Percentiles rank a stretch among this genome's conserved stretches.
Evolutionary conservation across 2,888 invertebrate genomes (phyloP).

Genomic region (Plagiodera versicolora): DNA sequence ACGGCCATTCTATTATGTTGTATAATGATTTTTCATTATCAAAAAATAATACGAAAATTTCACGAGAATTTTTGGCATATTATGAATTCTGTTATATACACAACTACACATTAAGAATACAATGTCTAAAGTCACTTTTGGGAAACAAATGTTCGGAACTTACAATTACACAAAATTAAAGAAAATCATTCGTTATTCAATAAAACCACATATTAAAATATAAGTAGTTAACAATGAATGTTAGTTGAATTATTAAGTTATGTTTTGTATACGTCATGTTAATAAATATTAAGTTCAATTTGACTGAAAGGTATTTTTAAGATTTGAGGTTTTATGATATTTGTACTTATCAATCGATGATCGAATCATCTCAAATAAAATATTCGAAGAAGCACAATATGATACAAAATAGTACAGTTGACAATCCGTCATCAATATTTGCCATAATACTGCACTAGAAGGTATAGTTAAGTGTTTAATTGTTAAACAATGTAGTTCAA

Average conservation of each 20-base stretch:
- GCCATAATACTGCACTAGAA: constrained; percentile 41
- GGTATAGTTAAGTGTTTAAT: constrained; percentile 44
- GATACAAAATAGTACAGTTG: constrained; percentile 25
- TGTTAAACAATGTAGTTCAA: constrained; percentile 43
- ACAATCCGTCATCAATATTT: constrained; percentile 37
- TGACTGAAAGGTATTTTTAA: constrained; percentile 37
- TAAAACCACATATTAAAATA: constrained; percentile 47
- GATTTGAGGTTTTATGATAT: constrained; percentile 21
- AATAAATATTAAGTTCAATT: constrained; percentile 34
- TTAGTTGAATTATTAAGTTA: constrained; percentile 41
- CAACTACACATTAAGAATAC: constrained; percentile 30
- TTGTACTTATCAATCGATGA: not conserved
- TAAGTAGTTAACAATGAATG: constrained; percentile 40
- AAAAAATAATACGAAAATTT: constrained; percentile 28
- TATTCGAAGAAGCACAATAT: constrained; percentile 15
- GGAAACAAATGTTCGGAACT: constrained; percentile 50
- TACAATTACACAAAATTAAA: constrained; percentile 38
- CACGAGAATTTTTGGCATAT: constrained; percentile 31
- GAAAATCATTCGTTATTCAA: constrained; percentile 38
- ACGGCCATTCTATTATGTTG: constrained; percentile 19
- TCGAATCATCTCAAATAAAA: constrained; percentile 13
- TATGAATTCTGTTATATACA: constrained; percentile 31
- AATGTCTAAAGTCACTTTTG: constrained; percentile 50
- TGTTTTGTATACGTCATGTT: constrained; percentile 42
- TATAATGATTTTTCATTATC: constrained; percentile 18